Evolutionary conservation across 2,888 invertebrate species (phyloP).

Genomic region (Heliconius ethilla): DNA sequence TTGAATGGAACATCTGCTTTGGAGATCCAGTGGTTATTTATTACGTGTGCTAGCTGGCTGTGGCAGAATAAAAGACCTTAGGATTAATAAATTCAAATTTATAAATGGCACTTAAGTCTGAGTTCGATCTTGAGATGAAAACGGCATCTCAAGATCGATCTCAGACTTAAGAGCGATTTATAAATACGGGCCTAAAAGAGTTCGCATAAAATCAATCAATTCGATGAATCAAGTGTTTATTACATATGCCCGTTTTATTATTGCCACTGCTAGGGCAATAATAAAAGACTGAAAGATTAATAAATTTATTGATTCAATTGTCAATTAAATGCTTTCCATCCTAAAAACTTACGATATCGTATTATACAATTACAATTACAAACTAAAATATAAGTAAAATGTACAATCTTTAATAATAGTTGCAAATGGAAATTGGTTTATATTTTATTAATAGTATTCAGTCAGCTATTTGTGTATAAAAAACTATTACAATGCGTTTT

Average conservation of each 20-base stretch:
- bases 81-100: too few relatives aligned
- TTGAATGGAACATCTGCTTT: conserved; percentile 67
- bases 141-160: too few relatives aligned
- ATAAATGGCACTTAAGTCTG: too few relatives aligned
- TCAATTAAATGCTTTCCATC: background rate
- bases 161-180: too few relatives aligned
- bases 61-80: background rate
- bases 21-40: conserved; percentile 51
- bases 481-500: conserved; percentile 38
- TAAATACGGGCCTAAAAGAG: background rate
- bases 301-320: background rate
- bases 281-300: background rate
- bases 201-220: background rate
- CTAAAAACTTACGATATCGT: background rate
- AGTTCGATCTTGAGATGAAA: too few relatives aligned
- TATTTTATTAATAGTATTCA: background rate
- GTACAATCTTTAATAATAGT: background rate
- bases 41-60: background rate
- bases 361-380: background rate
- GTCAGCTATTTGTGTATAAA: conserved; percentile 8
- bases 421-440: background rate
- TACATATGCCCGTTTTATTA: too few relatives aligned
- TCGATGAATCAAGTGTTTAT: background rate
- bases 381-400: background rate
- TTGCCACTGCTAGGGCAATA: too few relatives aligned